Conservation (phyloP, 2,888 invertebrate species). For the Patella pellucida region DNA sequence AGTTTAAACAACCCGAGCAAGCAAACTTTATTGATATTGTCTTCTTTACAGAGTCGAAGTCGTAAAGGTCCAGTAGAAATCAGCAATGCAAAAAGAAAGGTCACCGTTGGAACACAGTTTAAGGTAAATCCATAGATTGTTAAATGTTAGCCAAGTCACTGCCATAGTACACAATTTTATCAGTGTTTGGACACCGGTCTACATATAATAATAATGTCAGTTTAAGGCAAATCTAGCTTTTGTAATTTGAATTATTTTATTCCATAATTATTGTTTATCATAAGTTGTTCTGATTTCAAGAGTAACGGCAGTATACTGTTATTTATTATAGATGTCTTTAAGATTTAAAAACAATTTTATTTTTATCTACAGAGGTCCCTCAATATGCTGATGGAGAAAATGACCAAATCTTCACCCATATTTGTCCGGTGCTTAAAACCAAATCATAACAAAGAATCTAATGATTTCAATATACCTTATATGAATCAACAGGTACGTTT, state of each 20-base stretch:
- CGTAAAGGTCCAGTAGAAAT: constrained; percentile 4
- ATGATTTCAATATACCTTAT: constrained; percentile 59
- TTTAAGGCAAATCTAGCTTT: no score
- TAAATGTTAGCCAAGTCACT: no score
- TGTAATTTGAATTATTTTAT: no score
- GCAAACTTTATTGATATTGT: background rate
- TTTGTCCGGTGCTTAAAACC: constrained; percentile 70
- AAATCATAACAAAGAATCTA: constrained; percentile 62
- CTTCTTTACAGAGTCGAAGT: background rate
- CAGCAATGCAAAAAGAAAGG: constrained; percentile 51
- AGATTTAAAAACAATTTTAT: background rate
- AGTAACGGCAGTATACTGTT: no score
- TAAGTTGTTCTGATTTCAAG: no score
- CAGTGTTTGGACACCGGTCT: no score
- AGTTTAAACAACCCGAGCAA: background rate
- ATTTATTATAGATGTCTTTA: no score
- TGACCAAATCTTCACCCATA: constrained; percentile 64
- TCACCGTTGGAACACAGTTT: constrained; percentile 67
- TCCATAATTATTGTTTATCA: no score
- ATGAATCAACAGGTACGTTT: constrained; percentile 64
- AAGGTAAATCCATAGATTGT: constrained; percentile 50
- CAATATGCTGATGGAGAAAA: constrained; percentile 65
- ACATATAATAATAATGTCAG: no score
- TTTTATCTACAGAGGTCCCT: constrained; percentile 61
- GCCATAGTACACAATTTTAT: no score